Conservation (phyloP, 2,113 vertebrate species). For the Pungitius pungitius region DNA sequence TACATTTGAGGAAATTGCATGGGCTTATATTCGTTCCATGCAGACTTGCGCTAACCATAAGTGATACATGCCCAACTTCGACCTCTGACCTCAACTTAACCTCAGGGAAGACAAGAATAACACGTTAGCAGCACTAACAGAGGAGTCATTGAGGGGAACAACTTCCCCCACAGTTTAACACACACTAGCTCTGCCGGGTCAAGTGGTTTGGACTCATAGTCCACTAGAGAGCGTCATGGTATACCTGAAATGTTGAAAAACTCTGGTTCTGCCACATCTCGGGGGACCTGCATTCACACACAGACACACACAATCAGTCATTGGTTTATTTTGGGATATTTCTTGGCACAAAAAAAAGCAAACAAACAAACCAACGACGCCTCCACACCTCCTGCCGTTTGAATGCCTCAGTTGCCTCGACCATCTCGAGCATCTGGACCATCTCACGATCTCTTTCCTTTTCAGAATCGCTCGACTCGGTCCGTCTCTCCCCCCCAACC, state of each 20-base stretch:
- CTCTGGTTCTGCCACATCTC: slow-evolving; percentile 37
- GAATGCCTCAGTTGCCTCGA: neutral
- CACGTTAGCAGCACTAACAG: slow-evolving; percentile 1
- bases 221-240: neutral
- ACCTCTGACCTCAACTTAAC: slow-evolving; percentile 38
- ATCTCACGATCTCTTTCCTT: slow-evolving; percentile 21
- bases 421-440: neutral
- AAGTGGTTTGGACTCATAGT: neutral
- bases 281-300: slow-evolving; percentile 47
- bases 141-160: neutral
- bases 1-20: neutral
- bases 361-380: neutral
- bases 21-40: slow-evolving; percentile 18
- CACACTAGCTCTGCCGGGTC: neutral
- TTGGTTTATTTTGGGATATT: slow-evolving; percentile 1
- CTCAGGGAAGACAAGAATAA: neutral
- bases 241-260: slow-evolving; percentile 61
- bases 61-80: slow-evolving; percentile 13
- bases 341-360: neutral
- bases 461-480: slow-evolving; percentile 65
- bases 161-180: slow-evolving; percentile 6
- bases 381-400: slow-evolving; percentile 40
- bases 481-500: slow-evolving; percentile 25
- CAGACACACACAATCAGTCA: slow-evolving; percentile 10
- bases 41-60: slow-evolving; percentile 22